Evolutionary conservation across 2,888 invertebrate genomes (phyloP), one percentile per base, ranked within the genome.

Genomic region (Altica lythri): DNA sequence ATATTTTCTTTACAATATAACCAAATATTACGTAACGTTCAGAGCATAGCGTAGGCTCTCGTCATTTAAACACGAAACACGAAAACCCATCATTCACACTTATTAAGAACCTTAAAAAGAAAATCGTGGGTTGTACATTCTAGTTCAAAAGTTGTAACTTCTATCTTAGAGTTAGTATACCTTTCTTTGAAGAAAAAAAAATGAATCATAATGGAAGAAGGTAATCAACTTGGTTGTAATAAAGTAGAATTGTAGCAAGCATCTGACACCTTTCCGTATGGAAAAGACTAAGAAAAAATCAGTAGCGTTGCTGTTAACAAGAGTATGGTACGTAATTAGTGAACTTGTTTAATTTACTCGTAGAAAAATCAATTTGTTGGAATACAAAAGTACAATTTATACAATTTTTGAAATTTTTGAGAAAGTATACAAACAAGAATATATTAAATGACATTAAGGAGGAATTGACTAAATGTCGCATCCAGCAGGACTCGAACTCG

Each of bases 71-170:
- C 40, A 40, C 22, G 22, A 40, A 38, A 40, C 40, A 40, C 40
- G 22, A 40, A 22, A 40, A 40, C 40, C 25, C 40, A 40, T 40
- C 40, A 40, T 40, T 40, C 40, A 40, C 40, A 40, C 40, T 37
- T 37, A 38, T 17, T 19, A 30, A 48, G 29, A 48, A 48, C 38
- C 30, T 19, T 48, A 30, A 29, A 40, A 48, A 30, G 38, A 38
- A 48, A 48, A 48, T 48, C 48, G 48, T 48, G 38, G 48, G 48
- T n/a, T 30, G 48, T 48, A 48, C 40, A 48, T 27, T 48, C 40
- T 13, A 29, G 16, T 40, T 38, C 25, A 48, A 48, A 48, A 48
- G 48, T 19, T 17, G 30, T 48, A 40, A 40, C 40, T 48, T 48
- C 48, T 38, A 27, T 48, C n/a, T n/a, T 12, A 10, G 16, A 48